These are phyloP conservation scores for Toxotes lorentzi DNA, from an alignment of 2,797 vertebrate genomes.

Conservation along the genomic window DNA sequence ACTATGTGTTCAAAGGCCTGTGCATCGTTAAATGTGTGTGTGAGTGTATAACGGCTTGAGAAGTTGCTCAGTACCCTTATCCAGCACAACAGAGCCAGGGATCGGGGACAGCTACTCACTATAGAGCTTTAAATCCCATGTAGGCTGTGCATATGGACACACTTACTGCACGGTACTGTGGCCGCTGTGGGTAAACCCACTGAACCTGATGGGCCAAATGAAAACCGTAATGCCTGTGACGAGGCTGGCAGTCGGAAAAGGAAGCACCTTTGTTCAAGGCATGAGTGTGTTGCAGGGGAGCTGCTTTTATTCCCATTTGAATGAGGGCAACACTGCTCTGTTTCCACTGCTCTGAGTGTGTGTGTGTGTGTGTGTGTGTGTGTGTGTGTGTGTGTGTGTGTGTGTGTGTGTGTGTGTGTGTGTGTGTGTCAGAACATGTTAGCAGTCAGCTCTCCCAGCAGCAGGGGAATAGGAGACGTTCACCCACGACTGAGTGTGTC, in stretches of 20 bases:
- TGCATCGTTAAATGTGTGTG: constrained; percentile 26
- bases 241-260: constrained; percentile 20
- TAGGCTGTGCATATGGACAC: constrained; percentile 30
- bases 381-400: constrained; percentile 21
- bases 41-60: constrained; percentile 31
- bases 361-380: constrained; percentile 12
- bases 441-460: constrained; percentile 40
- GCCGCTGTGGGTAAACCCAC: constrained; percentile 40
- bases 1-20: constrained; percentile 54
- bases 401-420: constrained; percentile 12
- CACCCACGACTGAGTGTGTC: constrained; percentile 48
- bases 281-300: not conserved
- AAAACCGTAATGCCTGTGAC: constrained; percentile 26
- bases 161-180: constrained; percentile 32
- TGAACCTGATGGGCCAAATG: constrained; percentile 45
- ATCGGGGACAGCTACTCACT: constrained; percentile 25
- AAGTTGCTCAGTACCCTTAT: constrained; percentile 23
- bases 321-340: constrained; percentile 38
- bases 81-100: constrained; percentile 23
- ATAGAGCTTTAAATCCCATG: constrained; percentile 40
- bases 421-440: constrained; percentile 66
- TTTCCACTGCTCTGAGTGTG: not conserved
- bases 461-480: constrained; percentile 38
- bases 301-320: constrained; percentile 40
- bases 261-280: constrained; percentile 34